Conservation (phyloP, 2,797 vertebrate genomes). For the Huso huso region DNA sequence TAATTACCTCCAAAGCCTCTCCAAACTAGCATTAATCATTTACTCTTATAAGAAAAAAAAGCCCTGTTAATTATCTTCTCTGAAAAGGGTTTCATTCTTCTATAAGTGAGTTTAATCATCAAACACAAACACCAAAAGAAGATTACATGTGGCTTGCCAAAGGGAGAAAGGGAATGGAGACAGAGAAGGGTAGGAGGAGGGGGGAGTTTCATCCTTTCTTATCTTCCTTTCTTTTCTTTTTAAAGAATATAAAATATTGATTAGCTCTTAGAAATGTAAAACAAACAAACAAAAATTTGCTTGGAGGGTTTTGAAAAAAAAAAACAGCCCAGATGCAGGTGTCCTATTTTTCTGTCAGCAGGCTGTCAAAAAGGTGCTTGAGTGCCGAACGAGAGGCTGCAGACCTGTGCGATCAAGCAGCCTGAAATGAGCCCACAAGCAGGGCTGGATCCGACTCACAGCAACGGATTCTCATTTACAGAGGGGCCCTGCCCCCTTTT, state of each 20-base stretch:
- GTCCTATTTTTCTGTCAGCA: slow-evolving; percentile 12
- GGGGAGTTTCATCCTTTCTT: neutral
- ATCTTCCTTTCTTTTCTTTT: neutral
- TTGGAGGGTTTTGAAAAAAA: neutral
- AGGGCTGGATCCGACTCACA: too few relatives aligned
- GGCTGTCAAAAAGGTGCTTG: slow-evolving; percentile 12
- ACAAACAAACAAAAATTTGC: slow-evolving; percentile 3
- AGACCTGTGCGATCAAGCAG: too few relatives aligned
- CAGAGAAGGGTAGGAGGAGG: neutral
- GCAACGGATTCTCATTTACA: too few relatives aligned
- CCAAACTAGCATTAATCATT: slow-evolving; percentile 34
- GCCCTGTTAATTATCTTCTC: slow-evolving; percentile 30
- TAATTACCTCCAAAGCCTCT: slow-evolving; percentile 32
- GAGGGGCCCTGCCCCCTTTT: too few relatives aligned
- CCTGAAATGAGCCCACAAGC: too few relatives aligned
- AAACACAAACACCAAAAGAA: slow-evolving; percentile 7
- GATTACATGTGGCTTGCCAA: slow-evolving; percentile 22
- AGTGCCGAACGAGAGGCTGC: too few relatives aligned
- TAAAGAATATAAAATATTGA: slow-evolving; percentile 9
- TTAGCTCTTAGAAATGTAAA: neutral
- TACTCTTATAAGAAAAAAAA: slow-evolving; percentile 19
- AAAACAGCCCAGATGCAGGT: neutral
- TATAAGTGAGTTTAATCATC: slow-evolving; percentile 30
- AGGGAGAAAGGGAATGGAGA: slow-evolving; percentile 12
- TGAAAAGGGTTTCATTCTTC: slow-evolving; percentile 34